A percentile compares a stretch with the other conserved stretches of the same genome.
Conservation (phyloP, 2,888 invertebrate species). For the Mythimna vitellina region DNA sequence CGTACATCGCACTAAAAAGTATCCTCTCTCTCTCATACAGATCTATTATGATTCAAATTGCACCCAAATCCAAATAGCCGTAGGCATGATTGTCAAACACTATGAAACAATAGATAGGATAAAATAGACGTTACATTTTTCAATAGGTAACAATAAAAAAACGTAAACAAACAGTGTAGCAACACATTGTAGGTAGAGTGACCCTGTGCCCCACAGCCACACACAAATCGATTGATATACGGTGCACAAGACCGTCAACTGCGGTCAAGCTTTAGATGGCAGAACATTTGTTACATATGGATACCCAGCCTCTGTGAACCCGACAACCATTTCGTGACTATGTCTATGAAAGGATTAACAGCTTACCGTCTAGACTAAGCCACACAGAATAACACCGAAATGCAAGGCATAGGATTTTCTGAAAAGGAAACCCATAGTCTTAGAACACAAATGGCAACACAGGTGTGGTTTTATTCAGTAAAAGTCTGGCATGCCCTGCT, state of each 20-base stretch:
- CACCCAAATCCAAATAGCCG: neutral
- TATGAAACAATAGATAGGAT: neutral
- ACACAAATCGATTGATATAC: constrained; percentile 13
- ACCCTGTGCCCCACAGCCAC: neutral
- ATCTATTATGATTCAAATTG: neutral
- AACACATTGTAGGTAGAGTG: neutral
- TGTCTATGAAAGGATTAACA: constrained; percentile 10
- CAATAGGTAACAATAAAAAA: too few relatives aligned
- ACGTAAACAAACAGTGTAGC: too few relatives aligned
- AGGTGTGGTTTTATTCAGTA: too few relatives aligned
- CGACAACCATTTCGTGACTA: constrained; percentile 6
- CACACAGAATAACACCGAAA: neutral
- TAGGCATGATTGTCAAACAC: neutral
- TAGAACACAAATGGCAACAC: too few relatives aligned
- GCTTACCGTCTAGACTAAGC: neutral
- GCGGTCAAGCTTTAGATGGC: neutral
- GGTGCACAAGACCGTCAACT: constrained; percentile 4
- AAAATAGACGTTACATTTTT: neutral
- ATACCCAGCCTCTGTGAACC: neutral
- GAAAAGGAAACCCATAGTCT: too few relatives aligned
- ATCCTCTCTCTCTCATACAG: neutral
- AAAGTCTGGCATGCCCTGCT: too few relatives aligned
- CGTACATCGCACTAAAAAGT: neutral
- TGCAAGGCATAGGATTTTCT: neutral
- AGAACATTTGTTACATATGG: constrained; percentile 18